Base-by-base conservation (phyloP, 1,140 invertebrate genomes). In the Zaprionus gabonicus region DNA sequence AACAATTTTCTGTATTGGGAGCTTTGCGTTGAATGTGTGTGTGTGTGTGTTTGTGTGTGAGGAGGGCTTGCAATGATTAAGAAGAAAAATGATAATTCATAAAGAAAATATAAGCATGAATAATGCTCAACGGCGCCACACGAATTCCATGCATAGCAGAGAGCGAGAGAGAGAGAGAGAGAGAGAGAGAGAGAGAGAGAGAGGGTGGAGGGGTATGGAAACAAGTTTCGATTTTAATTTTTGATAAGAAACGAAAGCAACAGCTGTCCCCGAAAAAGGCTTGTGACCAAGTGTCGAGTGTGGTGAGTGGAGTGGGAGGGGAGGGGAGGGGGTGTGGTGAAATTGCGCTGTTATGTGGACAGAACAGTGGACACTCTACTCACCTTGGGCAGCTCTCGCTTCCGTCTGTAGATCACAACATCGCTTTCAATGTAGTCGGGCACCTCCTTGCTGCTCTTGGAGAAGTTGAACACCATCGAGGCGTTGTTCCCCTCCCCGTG, bases 351-450 rank as follows among this genome's bases (percentile, higher is more conserved):
- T 17, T 49, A 5, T 57, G 13, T 31, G 6, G 5, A 15, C 7
- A 17, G 34, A 5, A 34, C 7, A 49, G 27, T 4, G 27, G 27
- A 17, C n/a, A 44, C 6, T 15, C 3, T 44, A 93, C 94, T 95
- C 90, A 97, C 96, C 95, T 96, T 96, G 74, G 95, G 94, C 78
- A 95, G 94, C 84, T 96, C 95, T 65, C 95, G 93, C 82, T 95
- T 95, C 88, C 94, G 94, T 77, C 95, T 94, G 65, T 95, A 94
- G 64, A 96, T 95, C 80, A 96, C 94, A 66, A 96, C 97, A 94
- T 98, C 97, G 93, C 97, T 97, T 93, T 97, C 96, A 91, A 98
- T 97, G 93, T 98, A 97, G 94, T 97, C 96, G 56, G 97, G 97
- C 76, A 97, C 96, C 79, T 96, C 96, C 92, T 96, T 96, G 80